Base-by-base conservation (phyloP, 2,113 vertebrate species). In the Trematocara nigrifrons region DNA sequence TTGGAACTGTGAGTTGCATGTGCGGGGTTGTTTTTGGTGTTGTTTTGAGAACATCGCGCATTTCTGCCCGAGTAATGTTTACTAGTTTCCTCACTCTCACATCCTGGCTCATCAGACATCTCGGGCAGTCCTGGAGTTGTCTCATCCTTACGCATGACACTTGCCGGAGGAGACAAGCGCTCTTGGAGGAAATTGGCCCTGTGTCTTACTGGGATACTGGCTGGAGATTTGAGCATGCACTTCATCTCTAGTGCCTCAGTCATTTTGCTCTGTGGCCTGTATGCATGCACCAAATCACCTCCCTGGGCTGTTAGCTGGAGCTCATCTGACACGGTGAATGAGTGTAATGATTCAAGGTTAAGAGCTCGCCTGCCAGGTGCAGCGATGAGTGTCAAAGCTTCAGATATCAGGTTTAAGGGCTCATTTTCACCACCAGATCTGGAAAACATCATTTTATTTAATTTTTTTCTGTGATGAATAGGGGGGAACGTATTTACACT, bases 151-250 rank as follows among this genome's bases (percentile, higher is more conserved):
- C 2, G n/a, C 54, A 8, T 80, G 85, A 86, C 83, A 71, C 84
- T 91, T 84, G 74, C 47, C 20, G 31, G 33, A 79, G 53, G 74
- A 91, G 76, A 57, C 53, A 42, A 88, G 83, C 20, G 45, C 93
- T 85, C 92, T 90, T 49, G 51, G 61, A 86, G 84, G 51, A 88
- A 92, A 93, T 91, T 92, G 92, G 78, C 54, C 80, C 42, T 42
- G 74, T 89, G 80, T 90, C 84, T 87, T 79, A 86, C 77, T 85
- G 69, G 53, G 76, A 87, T 82, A 45, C 38, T 57, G 81, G 81
- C 80, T 79, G 45, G 52, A 86, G 81, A 90, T 90, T 91, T 47
- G 69, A 89, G 80, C 85, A 77, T 22, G 9, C 79, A 86, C 89
- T 89, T 47, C 54, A 84, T 82, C 82, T 89, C 31, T 79, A 89